phyloP scores from a whole-genome alignment of 2,113 vertebrate species.

The Chelonoidis abingdonii region DNA sequence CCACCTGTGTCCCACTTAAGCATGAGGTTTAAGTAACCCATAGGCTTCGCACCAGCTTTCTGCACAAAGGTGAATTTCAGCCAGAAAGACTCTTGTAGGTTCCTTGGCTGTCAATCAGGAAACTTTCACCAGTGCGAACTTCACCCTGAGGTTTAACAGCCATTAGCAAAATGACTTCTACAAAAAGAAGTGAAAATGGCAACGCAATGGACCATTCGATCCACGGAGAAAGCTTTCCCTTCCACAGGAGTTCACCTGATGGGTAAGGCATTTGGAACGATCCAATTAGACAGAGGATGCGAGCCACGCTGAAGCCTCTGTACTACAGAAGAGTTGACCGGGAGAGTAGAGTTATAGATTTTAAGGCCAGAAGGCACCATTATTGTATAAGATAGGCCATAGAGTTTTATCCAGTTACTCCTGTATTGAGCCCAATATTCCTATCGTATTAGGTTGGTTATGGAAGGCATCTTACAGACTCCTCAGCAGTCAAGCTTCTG shows the following conservation, averaged over 20 bases:
- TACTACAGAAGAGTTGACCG: neutral
- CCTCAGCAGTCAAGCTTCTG: neutral
- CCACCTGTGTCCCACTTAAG: neutral
- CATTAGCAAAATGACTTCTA: neutral
- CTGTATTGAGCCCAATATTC: accelerated
- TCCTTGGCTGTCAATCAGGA: neutral
- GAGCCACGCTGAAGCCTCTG: neutral
- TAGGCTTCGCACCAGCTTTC: neutral
- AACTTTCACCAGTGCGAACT: neutral
- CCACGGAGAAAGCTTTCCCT: neutral
- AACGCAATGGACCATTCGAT: neutral
- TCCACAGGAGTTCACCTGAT: neutral
- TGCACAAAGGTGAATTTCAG: neutral
- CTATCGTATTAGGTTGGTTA: neutral
- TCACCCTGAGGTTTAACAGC: neutral
- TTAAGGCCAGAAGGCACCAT: neutral
- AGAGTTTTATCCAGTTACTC: neutral
- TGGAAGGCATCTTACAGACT: neutral
- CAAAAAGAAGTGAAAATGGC: neutral
- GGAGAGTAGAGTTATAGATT: neutral
- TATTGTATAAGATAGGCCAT: neutral
- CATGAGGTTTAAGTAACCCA: neutral
- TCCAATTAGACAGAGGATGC: neutral
- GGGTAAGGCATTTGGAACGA: neutral
- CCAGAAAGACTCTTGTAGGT: neutral